phyloP scores from a whole-genome alignment of 2,888 invertebrate species.

The Sesamia inferens region DNA sequence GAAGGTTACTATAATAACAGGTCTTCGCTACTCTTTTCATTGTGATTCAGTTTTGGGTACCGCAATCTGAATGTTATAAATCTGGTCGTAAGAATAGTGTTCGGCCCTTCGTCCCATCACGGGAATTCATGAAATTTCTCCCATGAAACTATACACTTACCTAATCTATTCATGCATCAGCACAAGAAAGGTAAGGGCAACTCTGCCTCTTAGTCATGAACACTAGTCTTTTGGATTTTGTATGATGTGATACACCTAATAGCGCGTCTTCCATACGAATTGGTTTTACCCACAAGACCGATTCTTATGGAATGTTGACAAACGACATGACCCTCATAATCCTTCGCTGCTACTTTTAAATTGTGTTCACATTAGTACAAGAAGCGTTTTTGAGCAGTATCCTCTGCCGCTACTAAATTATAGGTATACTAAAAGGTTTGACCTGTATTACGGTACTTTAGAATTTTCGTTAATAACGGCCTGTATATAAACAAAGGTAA shows the following conservation, averaged over 20 bases:
- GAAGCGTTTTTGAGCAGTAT: not conserved
- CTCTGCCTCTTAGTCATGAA: too few relatives aligned
- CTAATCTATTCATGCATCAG: not conserved
- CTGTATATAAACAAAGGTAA: slow-evolving; percentile 18
- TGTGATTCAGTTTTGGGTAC: not conserved
- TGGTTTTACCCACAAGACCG: too few relatives aligned
- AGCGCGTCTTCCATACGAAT: not conserved
- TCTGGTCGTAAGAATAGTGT: not conserved
- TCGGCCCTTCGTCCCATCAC: too few relatives aligned
- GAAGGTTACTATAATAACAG: not conserved
- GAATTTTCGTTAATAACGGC: not conserved
- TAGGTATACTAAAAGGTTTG: not conserved
- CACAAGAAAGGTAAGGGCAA: not conserved
- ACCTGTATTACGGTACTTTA: not conserved
- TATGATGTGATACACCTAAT: not conserved
- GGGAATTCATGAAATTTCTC: not conserved
- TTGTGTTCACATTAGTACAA: not conserved
- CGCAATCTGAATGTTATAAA: not conserved
- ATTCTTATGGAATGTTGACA: not conserved
- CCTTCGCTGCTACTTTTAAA: not conserved
- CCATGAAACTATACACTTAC: not conserved
- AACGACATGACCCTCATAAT: not conserved
- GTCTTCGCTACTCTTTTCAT: not conserved
- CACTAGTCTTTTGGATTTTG: not conserved
- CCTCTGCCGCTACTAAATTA: not conserved